Evolutionary conservation across 1,140 invertebrate species (phyloP).

Genomic region (Cecropterus lyciades): DNA sequence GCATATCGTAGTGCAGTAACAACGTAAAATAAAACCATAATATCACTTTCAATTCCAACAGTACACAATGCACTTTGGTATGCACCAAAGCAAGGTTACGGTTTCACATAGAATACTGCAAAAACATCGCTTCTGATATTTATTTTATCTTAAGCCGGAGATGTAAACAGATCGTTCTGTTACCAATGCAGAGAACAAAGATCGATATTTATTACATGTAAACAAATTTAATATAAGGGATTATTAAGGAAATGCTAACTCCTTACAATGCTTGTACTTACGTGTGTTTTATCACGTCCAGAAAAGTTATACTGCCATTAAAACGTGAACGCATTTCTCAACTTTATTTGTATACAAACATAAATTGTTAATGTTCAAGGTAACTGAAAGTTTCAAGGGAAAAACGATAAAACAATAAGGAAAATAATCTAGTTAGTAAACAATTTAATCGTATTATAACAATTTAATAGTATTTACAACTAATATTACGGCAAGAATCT

Average conservation of each 20-base stretch:
- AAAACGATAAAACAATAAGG: no score
- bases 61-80: slow-evolving; percentile 11
- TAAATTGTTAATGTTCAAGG: no score
- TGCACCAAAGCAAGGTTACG: slow-evolving; percentile 21
- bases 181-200: slow-evolving; percentile 4
- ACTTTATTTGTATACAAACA: no score
- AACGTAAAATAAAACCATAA: neutral
- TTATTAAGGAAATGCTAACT: neutral
- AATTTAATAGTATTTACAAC: no score
- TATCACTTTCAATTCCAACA: slow-evolving; percentile 14
- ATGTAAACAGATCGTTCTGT: slow-evolving; percentile 12
- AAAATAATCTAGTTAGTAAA: no score
- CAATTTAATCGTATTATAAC: no score
- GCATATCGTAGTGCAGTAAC: neutral
- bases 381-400: no score
- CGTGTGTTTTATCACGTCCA: no score
- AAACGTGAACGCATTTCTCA: no score
- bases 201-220: neutral
- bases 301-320: no score
- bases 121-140: slow-evolving; percentile 20
- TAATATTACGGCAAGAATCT: neutral
- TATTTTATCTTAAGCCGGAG: slow-evolving; percentile 15
- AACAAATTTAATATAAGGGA: neutral
- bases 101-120: slow-evolving; percentile 8
- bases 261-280: no score